Evolutionary conservation across 1,140 invertebrate species (phyloP).

Genomic region (Ceratosolen solmsi): DNA sequence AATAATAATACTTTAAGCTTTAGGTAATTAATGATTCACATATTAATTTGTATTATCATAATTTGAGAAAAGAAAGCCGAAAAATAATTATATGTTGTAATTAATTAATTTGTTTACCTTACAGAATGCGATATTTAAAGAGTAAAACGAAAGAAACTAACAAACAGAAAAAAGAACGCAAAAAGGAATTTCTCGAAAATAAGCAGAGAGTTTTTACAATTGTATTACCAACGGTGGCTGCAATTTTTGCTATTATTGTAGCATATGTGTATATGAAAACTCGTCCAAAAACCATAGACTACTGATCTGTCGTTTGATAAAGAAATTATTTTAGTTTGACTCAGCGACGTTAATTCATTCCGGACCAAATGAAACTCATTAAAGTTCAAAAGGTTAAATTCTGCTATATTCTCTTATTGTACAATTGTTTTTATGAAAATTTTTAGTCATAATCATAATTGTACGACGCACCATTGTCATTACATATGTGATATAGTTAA

Average conservation of each 20-base stretch:
- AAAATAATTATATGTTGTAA: background rate
- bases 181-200: conserved; percentile 85
- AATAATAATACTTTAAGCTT: background rate
- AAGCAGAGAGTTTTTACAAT: conserved; percentile 84
- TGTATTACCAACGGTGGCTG: conserved; percentile 81
- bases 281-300: conserved; percentile 75
- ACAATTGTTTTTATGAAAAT: background rate
- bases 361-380: background rate
- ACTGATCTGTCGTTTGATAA: conserved; percentile 56
- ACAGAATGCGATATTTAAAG: conserved; percentile 83
- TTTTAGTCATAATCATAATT: background rate
- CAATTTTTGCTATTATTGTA: conserved; percentile 81
- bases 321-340: conserved; percentile 30
- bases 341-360: no score
- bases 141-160: conserved; percentile 86
- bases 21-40: no score
- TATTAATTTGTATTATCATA: background rate
- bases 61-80: background rate
- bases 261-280: conserved; percentile 86
- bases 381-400: background rate
- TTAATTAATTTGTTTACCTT: conserved; percentile 7
- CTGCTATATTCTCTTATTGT: background rate
- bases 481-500: background rate
- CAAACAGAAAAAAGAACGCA: conserved; percentile 87
- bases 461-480: background rate